Evolutionary conservation across 2,797 vertebrate genomes (phyloP), one percentile per base, ranked within the genome.

Genomic region (Crenichthys baileyi): DNA sequence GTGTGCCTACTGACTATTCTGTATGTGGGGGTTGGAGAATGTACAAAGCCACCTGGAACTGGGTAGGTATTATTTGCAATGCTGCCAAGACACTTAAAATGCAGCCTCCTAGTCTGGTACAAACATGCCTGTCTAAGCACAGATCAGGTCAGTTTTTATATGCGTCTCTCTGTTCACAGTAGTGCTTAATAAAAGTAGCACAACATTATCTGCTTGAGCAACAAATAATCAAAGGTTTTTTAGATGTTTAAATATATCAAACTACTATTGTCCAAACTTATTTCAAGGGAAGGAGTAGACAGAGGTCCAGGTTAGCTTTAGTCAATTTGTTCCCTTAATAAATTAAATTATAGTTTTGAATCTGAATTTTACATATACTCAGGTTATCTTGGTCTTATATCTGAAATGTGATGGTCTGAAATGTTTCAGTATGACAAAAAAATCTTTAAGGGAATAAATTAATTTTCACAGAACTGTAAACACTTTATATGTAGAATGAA

Each of bases 41-140:
- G 61, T 81, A 84, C 85, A 75, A 90, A 91, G 80, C 74, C 93
- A 94, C 93, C 93, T 94, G 92, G 92, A 87, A 80, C 73, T 58
- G 72, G 70, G 79, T 92, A 94, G 93, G 91, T 94, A 93, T 94
- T 89, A 93, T 94, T 91, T 88, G 72, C 84, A 81, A 84, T n/a
- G 61, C 87, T 93, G 94, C 95, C 93, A 95, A 91, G 79, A 94
- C 88, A 92, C 91, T 95, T 92, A 91, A 91, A 91, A 80, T 88
- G 92, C 84, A 95, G 94, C 88, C 92, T 77, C 79, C 87, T 80
- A 87, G 94, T 95, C 95, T 95, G 86, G 93, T 84, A 70, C 84
- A 83, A 92, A 95, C 94, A 94, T 26, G 91, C 91, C 92, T 87
- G 90, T 94, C 91, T 91, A 79, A 82, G 89, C 85, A 75, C 26